These are phyloP conservation scores for Ochropacha duplaris DNA, from an alignment of 2,888 invertebrate species.

Conservation along the genomic window DNA sequence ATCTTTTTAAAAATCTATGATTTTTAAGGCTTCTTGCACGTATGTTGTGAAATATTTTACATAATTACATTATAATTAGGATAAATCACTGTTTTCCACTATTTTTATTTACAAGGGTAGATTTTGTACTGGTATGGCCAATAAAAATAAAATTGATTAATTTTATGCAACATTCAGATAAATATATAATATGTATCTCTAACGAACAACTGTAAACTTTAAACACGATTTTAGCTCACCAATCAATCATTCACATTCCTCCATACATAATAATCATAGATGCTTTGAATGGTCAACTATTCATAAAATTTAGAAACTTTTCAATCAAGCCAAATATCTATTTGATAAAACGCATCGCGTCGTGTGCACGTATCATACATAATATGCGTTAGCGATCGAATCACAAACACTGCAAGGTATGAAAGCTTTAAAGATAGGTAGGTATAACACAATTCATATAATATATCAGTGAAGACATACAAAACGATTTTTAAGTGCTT, in stretches of 20 bases:
- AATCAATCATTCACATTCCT: constrained; percentile 10
- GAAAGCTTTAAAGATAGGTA: constrained; percentile 37
- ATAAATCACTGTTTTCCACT: constrained; percentile 69
- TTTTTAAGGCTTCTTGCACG: constrained; percentile 81
- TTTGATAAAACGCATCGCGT: constrained; percentile 20
- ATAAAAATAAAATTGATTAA: constrained; percentile 61
- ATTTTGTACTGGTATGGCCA: constrained; percentile 79
- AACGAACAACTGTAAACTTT: constrained; percentile 59
- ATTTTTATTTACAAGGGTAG: constrained; percentile 72
- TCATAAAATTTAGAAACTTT: constrained; percentile 61
- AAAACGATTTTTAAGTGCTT: constrained; percentile 42
- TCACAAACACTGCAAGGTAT: constrained; percentile 25
- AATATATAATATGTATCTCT: constrained; percentile 48
- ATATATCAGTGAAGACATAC: constrained; percentile 33
- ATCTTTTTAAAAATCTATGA: constrained; percentile 79
- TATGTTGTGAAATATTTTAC: constrained; percentile 74
- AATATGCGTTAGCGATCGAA: constrained; percentile 28
- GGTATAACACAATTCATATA: constrained; percentile 34
- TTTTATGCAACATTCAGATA: constrained; percentile 64
- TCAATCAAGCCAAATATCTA: constrained; percentile 45
- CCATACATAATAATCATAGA: background rate
- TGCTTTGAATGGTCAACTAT: constrained; percentile 55
- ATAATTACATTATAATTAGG: constrained; percentile 76
- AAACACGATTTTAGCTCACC: constrained; percentile 10
- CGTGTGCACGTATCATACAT: constrained; percentile 10